Evolutionary conservation across 2,113 vertebrate species (phyloP).

Genomic region (Arizona elegans): DNA sequence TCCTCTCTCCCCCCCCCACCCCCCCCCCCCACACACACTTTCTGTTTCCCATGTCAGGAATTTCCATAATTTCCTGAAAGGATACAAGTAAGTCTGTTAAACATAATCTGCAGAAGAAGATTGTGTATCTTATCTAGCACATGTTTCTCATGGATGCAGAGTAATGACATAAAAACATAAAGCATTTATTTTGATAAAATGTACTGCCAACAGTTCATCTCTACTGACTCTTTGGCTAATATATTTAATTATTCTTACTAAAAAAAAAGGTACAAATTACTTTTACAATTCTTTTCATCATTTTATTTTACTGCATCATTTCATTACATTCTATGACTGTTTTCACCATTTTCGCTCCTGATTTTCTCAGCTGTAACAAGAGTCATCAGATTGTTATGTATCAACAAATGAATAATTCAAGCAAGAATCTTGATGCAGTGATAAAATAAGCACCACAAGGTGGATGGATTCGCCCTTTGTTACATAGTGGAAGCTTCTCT

Average conservation of each 20-base stretch:
- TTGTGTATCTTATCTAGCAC: conserved; percentile 44
- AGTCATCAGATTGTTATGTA: background rate
- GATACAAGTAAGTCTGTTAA: conserved; percentile 37
- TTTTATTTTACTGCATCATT: background rate
- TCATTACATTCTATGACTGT: background rate
- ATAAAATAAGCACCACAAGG: background rate
- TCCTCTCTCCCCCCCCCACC: background rate
- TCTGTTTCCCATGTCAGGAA: conserved; percentile 28
- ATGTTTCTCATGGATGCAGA: conserved; percentile 19
- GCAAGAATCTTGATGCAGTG: background rate
- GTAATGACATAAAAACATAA: conserved; percentile 24
- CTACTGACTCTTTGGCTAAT: background rate
- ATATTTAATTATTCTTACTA: background rate
- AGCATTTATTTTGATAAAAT: background rate
- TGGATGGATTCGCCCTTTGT: background rate
- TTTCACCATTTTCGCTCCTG: background rate
- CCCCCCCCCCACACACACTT: background rate
- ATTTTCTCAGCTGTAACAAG: background rate
- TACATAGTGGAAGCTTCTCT: background rate
- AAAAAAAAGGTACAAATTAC: background rate
- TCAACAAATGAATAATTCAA: background rate
- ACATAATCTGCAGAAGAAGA: conserved; percentile 26
- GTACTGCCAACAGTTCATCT: background rate
- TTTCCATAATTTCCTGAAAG: conserved; percentile 52
- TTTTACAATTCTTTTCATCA: background rate